Conservation (phyloP, 2,113 vertebrate species). For the Eolophus roseicapilla region DNA sequence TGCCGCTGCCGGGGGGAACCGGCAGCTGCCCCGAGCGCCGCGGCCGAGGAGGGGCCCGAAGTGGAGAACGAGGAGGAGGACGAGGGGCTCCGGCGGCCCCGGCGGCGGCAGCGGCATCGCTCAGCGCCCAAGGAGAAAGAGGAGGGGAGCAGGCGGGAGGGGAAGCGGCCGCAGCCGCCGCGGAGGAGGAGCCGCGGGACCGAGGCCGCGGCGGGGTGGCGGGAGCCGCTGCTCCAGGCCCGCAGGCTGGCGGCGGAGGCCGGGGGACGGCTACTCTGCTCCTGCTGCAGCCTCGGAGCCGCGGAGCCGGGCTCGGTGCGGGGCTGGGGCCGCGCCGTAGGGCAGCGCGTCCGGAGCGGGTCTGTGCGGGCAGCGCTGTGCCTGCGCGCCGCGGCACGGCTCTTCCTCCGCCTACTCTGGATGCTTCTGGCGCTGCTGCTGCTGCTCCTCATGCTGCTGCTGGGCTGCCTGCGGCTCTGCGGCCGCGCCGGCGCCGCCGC, state of each 20-base stretch:
- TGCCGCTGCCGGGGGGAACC: slow-evolving; percentile 35
- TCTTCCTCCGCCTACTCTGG: slow-evolving; percentile 67
- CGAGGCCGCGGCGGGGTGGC: slow-evolving; percentile 63
- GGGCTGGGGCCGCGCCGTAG: slow-evolving; percentile 64
- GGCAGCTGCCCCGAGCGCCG: neutral
- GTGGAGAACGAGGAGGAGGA: slow-evolving; percentile 36
- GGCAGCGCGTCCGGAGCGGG: slow-evolving; percentile 36
- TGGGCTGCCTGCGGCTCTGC: slow-evolving; percentile 67
- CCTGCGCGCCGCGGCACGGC: slow-evolving; percentile 42
- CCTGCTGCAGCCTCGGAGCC: slow-evolving; percentile 72
- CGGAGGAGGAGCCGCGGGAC: slow-evolving; percentile 80
- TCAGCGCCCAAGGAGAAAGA: slow-evolving; percentile 23
- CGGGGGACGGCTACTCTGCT: slow-evolving; percentile 76
- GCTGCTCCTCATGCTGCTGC: slow-evolving; percentile 66
- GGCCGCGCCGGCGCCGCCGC: slow-evolving; percentile 64
- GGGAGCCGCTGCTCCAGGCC: slow-evolving; percentile 63
- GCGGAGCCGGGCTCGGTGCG: slow-evolving; percentile 72
- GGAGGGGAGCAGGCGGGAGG: slow-evolving; percentile 4
- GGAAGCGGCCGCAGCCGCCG: slow-evolving; percentile 77
- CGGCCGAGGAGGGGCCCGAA: neutral
- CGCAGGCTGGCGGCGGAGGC: slow-evolving; percentile 78
- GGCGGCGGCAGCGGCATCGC: slow-evolving; percentile 50
- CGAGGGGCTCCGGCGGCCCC: slow-evolving; percentile 6
- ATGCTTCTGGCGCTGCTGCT: slow-evolving; percentile 75
- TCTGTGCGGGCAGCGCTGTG: slow-evolving; percentile 48